phyloP scores from a whole-genome alignment of 1,140 invertebrate genomes.

The Dufourea novaeangliae region DNA sequence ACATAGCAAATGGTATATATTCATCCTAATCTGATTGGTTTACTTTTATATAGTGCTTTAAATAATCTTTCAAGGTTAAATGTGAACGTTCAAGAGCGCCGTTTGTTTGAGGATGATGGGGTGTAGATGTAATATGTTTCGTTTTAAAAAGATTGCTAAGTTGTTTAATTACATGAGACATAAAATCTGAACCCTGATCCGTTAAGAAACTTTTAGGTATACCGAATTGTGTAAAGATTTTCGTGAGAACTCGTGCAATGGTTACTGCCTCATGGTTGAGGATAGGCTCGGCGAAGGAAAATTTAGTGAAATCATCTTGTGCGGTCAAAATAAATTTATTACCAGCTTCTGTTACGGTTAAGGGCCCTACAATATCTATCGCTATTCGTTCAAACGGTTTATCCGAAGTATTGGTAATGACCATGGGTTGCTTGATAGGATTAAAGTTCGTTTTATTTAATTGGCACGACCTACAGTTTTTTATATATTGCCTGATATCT shows the following conservation, averaged over 20 bases:
- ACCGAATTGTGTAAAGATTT: constrained; percentile 63
- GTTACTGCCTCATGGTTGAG: constrained; percentile 55
- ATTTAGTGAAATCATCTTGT: constrained; percentile 69
- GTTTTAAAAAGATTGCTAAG: constrained; percentile 59
- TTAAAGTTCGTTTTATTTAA: constrained; percentile 37
- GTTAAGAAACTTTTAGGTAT: constrained; percentile 69
- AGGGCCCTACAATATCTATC: constrained; percentile 67
- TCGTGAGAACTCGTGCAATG: constrained; percentile 53
- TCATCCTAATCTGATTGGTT: constrained; percentile 78
- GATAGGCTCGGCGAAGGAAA: constrained; percentile 43
- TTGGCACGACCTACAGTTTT: constrained; percentile 36
- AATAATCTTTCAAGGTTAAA: constrained; percentile 62
- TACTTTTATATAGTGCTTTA: constrained; percentile 72
- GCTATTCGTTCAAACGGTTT: constrained; percentile 26
- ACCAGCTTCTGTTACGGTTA: constrained; percentile 50
- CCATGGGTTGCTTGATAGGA: constrained; percentile 28
- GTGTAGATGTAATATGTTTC: constrained; percentile 68
- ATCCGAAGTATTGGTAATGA: constrained; percentile 24
- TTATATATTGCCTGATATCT: constrained; percentile 45
- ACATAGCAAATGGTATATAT: constrained; percentile 75
- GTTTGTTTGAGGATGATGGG: too few relatives aligned
- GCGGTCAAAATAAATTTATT: constrained; percentile 67
- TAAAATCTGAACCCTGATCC: constrained; percentile 71
- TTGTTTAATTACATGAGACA: constrained; percentile 59
- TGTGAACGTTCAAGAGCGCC: constrained; percentile 75